Evolutionary conservation across 2,113 vertebrate genomes (phyloP).

Genomic region (Leucoraja erinaceus): DNA sequence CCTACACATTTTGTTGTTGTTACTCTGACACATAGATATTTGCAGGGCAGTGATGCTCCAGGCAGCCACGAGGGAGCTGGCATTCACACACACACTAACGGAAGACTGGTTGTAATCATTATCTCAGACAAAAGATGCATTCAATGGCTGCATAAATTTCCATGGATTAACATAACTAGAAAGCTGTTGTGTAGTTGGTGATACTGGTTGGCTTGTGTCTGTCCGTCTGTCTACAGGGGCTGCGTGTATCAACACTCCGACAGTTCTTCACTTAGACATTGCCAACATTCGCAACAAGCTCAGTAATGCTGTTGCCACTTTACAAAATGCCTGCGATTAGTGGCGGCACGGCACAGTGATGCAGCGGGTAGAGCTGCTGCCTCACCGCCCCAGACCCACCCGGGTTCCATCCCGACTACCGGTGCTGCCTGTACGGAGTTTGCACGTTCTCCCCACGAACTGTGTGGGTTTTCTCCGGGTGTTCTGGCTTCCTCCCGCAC

Average conservation of each 20-base stretch:
- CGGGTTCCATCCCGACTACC: too few relatives aligned
- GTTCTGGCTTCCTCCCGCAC: too few relatives aligned
- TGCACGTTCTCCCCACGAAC: too few relatives aligned
- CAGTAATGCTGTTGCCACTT: not conserved
- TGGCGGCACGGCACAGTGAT: not conserved
- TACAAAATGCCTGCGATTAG: not conserved
- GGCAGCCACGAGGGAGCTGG: not conserved
- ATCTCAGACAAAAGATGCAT: not conserved
- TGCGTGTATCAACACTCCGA: too few relatives aligned
- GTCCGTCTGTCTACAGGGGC: too few relatives aligned
- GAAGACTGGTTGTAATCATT: conserved; percentile 21
- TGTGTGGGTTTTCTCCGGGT: too few relatives aligned
- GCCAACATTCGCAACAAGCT: not conserved
- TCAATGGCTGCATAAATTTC: conserved; percentile 7
- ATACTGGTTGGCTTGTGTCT: not conserved
- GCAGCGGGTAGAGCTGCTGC: too few relatives aligned
- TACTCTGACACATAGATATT: not conserved
- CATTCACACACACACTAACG: not conserved
- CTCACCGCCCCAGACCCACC: not conserved
- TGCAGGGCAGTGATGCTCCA: not conserved
- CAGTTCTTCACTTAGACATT: not conserved
- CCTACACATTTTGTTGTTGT: too few relatives aligned
- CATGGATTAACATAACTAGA: not conserved
- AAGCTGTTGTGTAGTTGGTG: not conserved
- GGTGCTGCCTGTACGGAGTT: too few relatives aligned